phyloP scores from a whole-genome alignment of 1,140 invertebrate species.

The Hirudo medicinalis region DNA sequence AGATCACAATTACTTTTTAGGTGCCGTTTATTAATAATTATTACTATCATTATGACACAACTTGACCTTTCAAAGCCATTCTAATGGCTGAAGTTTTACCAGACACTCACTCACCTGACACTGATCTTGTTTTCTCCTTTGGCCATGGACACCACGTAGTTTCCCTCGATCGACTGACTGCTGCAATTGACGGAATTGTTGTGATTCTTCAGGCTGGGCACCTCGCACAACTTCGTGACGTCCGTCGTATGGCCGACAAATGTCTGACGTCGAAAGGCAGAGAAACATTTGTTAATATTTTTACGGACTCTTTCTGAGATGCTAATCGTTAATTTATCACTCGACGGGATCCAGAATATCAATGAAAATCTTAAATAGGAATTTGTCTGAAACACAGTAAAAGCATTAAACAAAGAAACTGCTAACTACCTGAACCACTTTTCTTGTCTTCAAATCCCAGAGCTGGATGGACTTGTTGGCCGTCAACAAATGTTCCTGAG shows the following conservation, averaged over 20 bases:
- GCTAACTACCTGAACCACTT: conserved; percentile 43
- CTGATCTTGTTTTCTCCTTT: conserved; percentile 47
- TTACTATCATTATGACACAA: too few relatives aligned
- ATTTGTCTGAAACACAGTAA: too few relatives aligned
- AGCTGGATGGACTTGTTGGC: conserved; percentile 53
- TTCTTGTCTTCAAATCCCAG: conserved; percentile 50
- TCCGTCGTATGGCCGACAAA: conserved; percentile 56
- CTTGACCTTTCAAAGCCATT: too few relatives aligned
- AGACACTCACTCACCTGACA: conserved; percentile 46
- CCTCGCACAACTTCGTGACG: conserved; percentile 46
- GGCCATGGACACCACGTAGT: conserved; percentile 52
- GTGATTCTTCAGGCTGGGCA: conserved; percentile 28
- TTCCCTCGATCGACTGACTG: conserved; percentile 25
- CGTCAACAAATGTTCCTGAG: conserved; percentile 51
- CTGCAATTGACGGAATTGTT: conserved; percentile 25
- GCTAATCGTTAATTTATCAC: background rate
- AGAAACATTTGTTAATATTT: background rate
- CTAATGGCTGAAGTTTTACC: too few relatives aligned
- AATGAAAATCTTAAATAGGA: too few relatives aligned
- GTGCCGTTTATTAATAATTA: too few relatives aligned
- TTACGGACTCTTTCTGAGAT: background rate
- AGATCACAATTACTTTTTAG: too few relatives aligned
- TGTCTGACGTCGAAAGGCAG: conserved; percentile 26
- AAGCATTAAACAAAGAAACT: too few relatives aligned
- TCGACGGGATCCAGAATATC: too few relatives aligned